These are phyloP conservation scores for Nixonia krombeini DNA, from an alignment of 1,140 invertebrate genomes.

Conservation along the genomic window DNA sequence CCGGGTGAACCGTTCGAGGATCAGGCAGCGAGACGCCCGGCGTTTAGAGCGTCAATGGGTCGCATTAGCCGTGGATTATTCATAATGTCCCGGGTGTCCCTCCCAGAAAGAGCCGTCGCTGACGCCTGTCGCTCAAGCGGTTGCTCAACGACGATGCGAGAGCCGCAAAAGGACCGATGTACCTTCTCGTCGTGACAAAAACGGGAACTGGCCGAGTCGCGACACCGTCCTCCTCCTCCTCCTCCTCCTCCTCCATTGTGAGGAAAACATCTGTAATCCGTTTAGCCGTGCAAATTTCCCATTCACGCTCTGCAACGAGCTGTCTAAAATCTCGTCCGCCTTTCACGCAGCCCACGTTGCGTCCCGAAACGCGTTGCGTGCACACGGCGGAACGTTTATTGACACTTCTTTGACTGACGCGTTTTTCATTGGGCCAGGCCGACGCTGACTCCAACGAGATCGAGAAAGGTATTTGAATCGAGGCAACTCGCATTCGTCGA, in stretches of 20 bases:
- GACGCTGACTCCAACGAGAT: not conserved
- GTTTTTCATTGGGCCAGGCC: not conserved
- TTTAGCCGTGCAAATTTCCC: slow-evolving; percentile 70
- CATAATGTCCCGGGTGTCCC: slow-evolving; percentile 44
- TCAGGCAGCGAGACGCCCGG: slow-evolving; percentile 46
- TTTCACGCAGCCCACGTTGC: too few relatives aligned
- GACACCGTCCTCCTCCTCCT: slow-evolving; percentile 27
- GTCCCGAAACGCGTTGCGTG: too few relatives aligned
- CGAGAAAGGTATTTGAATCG: too few relatives aligned
- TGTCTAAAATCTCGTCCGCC: slow-evolving; percentile 32
- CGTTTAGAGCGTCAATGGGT: slow-evolving; percentile 47
- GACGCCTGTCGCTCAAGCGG: slow-evolving; percentile 50
- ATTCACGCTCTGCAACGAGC: slow-evolving; percentile 50
- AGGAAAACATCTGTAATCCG: slow-evolving; percentile 71
- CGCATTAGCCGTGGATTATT: slow-evolving; percentile 61
- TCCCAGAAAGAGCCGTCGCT: slow-evolving; percentile 31
- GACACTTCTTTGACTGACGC: too few relatives aligned
- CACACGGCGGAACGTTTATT: not conserved
- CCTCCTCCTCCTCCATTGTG: slow-evolving; percentile 39
- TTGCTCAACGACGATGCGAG: too few relatives aligned
- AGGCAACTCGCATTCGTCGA: too few relatives aligned
- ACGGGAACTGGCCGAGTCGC: slow-evolving; percentile 47
- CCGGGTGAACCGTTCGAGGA: slow-evolving; percentile 16
- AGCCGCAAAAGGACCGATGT: not conserved
- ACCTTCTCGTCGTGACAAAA: slow-evolving; percentile 19